Evolutionary conservation across 2,113 vertebrate species (phyloP), one percentile per base, ranked within the genome.

Genomic region (Phyllopteryx taeniolatus): DNA sequence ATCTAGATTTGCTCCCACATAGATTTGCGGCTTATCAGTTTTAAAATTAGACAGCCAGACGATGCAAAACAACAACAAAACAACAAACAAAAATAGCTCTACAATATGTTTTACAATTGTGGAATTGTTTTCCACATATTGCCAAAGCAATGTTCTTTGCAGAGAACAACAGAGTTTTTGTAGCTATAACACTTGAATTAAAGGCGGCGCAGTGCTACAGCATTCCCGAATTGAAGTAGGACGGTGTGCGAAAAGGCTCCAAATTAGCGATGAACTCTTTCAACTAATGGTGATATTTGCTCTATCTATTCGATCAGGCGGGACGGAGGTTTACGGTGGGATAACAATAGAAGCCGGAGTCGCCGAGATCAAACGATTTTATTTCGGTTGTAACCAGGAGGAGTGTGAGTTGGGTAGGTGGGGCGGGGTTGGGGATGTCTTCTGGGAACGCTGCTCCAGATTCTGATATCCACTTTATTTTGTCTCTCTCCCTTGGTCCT

Each of bases 321-420:
- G 74, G 62, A 44, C 70, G 79, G 81, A 79, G 77, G 69, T 81
- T 82, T 83, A 70, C 68, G 72, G 76, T 67, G 72, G 43, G 79
- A 86, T 84, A 90, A 86, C 85, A 90, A 86, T 80, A 77, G 86
- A 88, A 79, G 49, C 70, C 51, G 71, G 73, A 85, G 85, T 46
- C n/a, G 51, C 22, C 19, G 67, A 91, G 88, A 91, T 92, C 90
- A 92, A 92, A 92, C 75, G 44, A 71, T 86, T 88, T 88, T 87
- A 85, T 89, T 89, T 84, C 88, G 80, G 83, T 82, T 87, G 90
- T 89, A 89, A 87, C 85, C 70, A 74, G 80, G 82, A 88, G 76
- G 10, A 59, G 56, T n/a, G 13, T n/a, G n/a, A 46, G 63, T 9
- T 3, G 33, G n/a, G 62, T 39, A 7, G 8, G 27, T 17, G 44